Evolutionary conservation across 2,797 vertebrate species (phyloP).

Genomic region (Trichosurus vulpecula): DNA sequence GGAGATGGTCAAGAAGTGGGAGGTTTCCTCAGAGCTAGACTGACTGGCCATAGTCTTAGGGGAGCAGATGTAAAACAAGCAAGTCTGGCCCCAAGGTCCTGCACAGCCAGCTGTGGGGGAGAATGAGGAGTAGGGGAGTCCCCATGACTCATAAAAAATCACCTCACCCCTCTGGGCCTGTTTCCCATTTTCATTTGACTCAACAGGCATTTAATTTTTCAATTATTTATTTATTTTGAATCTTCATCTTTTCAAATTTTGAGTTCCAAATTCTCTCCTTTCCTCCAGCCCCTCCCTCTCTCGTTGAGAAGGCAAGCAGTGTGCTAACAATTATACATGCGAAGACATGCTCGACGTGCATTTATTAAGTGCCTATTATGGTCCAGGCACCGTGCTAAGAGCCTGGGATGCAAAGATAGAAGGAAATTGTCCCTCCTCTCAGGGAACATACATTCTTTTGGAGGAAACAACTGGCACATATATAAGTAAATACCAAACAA

Average conservation of each 20-base stretch:
- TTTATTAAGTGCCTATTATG: background rate
- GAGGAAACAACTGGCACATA: background rate
- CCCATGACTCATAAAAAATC: background rate
- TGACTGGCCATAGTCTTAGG: background rate
- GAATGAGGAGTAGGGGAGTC: background rate
- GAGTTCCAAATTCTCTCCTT: background rate
- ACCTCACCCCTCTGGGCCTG: background rate
- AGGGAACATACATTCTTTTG: background rate
- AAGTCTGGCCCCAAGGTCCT: background rate
- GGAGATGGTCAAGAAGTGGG: background rate
- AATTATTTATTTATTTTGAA: background rate
- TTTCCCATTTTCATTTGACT: background rate
- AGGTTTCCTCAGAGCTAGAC: background rate
- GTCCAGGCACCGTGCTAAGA: background rate
- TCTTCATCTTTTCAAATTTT: background rate
- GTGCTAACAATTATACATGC: background rate
- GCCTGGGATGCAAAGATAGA: background rate
- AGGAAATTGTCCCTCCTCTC: background rate
- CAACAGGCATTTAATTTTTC: background rate
- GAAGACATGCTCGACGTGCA: background rate
- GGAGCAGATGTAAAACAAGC: background rate
- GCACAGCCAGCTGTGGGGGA: background rate
- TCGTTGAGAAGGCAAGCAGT: background rate
- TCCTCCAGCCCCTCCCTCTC: background rate
- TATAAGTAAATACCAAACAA: background rate